Evolutionary conservation across 2,797 vertebrate species (phyloP).

Genomic region (Zalophus californianus): DNA sequence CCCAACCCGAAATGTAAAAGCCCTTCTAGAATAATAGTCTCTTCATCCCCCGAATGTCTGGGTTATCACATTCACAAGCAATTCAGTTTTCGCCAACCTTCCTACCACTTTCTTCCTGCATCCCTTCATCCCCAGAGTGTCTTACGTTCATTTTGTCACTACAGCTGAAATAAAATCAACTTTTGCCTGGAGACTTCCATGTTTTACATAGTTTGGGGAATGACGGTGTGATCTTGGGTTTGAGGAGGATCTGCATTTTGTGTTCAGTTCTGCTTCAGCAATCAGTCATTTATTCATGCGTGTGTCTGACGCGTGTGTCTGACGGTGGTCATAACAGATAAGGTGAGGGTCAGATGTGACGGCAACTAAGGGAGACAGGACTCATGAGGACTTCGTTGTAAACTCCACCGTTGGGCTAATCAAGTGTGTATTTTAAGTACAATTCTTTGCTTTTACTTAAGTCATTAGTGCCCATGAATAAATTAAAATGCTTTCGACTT

Average conservation of each 20-base stretch:
- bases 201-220: background rate
- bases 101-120: background rate
- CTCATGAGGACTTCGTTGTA: background rate
- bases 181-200: background rate
- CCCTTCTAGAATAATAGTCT: background rate
- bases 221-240: background rate
- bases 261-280: background rate
- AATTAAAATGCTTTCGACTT: background rate
- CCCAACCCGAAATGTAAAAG: background rate
- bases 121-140: background rate
- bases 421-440: background rate
- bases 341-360: background rate
- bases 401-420: background rate
- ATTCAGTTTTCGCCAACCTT: background rate
- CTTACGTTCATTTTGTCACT: background rate
- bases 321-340: fast-evolving
- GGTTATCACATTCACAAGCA: background rate
- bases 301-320: background rate
- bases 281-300: background rate
- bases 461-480: background rate
- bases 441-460: background rate
- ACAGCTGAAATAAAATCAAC: background rate
- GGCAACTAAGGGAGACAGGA: background rate
- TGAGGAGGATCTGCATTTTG: background rate
- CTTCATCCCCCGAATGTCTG: background rate